Conservation (phyloP, 2,797 vertebrate species). For the Dicrostonyx torquatus region DNA sequence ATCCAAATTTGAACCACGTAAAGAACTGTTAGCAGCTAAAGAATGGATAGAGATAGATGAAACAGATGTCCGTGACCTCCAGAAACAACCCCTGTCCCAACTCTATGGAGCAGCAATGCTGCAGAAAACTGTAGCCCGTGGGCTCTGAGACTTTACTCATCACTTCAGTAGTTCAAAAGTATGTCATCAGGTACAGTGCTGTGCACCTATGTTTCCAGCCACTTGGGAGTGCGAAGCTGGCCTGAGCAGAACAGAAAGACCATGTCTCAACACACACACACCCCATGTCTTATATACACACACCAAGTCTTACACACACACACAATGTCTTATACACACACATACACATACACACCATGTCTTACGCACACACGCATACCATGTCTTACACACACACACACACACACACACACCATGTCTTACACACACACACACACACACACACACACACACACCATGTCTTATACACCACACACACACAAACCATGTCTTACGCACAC, state of each 20-base stretch:
- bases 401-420: neutral
- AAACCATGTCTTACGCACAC: neutral
- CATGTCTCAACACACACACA: neutral
- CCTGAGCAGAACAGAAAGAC: neutral
- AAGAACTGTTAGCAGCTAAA: neutral
- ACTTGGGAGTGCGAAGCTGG: neutral
- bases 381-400: too few species aligned
- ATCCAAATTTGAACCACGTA: neutral
- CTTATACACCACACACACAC: too few species aligned
- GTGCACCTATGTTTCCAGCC: neutral
- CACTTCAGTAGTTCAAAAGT: neutral
- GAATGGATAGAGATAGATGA: neutral
- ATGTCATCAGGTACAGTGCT: neutral
- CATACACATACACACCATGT: neutral
- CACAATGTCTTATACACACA: neutral
- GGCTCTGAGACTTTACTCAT: neutral
- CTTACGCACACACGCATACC: too few species aligned
- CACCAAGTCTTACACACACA: neutral
- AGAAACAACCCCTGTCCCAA: neutral
- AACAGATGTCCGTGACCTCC: neutral
- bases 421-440: neutral
- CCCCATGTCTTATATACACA: neutral
- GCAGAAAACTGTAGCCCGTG: neutral
- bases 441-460: neutral
- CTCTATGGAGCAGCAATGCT: neutral